Conservation (phyloP, 2,113 vertebrate species). For the Catharus fuscescens region DNA sequence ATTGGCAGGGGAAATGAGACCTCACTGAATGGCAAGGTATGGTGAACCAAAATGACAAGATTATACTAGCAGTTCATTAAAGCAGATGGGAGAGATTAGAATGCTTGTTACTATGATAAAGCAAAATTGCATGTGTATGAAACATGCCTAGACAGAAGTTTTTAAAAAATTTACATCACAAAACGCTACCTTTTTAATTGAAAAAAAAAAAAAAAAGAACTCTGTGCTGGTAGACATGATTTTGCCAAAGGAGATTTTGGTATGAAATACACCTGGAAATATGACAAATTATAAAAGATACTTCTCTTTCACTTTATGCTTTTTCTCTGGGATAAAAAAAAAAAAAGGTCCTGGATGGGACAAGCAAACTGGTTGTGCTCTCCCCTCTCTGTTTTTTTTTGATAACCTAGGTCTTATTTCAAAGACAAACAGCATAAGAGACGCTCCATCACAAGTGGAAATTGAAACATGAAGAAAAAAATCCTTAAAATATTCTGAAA, state of each 20-base stretch:
- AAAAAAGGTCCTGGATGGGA: neutral
- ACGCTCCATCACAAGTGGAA: neutral
- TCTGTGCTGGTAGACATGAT: neutral
- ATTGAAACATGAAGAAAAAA: neutral
- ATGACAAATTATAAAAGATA: neutral
- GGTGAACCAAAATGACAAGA: conserved; percentile 48
- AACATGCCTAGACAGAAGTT: conserved; percentile 30
- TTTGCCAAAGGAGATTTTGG: neutral
- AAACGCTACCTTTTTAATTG: neutral
- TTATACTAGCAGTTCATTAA: conserved; percentile 65
- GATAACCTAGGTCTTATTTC: neutral
- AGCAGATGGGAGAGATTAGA: conserved; percentile 53
- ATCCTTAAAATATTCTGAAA: neutral
- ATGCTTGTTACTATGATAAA: conserved; percentile 50
- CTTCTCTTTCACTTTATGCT: neutral
- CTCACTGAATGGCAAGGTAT: conserved; percentile 10
- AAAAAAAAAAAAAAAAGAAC: neutral
- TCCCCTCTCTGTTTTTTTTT: neutral
- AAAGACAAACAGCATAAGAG: neutral
- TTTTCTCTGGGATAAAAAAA: neutral
- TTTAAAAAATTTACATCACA: neutral
- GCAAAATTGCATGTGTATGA: conserved; percentile 14
- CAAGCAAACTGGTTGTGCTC: neutral
- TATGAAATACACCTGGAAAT: neutral
- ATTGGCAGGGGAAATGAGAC: conserved; percentile 52